Evolutionary conservation across 2,797 vertebrate genomes (phyloP), one percentile per base, ranked within the genome.

Genomic region (Mareca strepera): DNA sequence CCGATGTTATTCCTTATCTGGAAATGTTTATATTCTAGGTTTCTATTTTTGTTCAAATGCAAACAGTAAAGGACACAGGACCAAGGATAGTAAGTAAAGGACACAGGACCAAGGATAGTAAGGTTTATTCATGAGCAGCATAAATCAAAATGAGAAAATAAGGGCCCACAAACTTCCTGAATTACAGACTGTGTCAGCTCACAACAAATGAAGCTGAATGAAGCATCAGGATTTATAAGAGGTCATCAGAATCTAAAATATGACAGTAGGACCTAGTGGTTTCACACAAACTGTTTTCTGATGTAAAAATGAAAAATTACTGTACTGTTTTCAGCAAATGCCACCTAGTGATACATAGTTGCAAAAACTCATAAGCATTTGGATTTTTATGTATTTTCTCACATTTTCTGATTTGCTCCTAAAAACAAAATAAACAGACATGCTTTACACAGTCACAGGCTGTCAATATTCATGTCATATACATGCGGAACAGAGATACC

Each of bases 281-380:
- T 82, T 59, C 87, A 69, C 10, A 60, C 17, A 85, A 50, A 26
- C 50, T 50, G 17, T 31, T 20, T 64, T 74, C 70, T 52, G 17
- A 81, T 64, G 6, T 56, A 68, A 86, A 94, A 88, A 52, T 67
- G 21, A 73, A 86, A 88, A 86, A 88, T 31, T 56, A 53, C 67
- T 67, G 17, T 73, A 79, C 85, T 82, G 56, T 90, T 92, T 96
- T 88, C 92, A 91, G 77, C 56, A 96, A 96, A 95, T 95, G 92
- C 94, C 94, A 95, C 44, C 92, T 96, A 93, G 91, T 76, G 89
- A 96, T 93, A 56, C 63, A 66, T 20, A 68, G 67, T 1, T 84
- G 94, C 31, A 94, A 74, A 76, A 78, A 52, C 69, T 88, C 86
- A 80, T 28, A 73, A 88, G 8, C 0, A 0, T 37, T 86, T 63